Evolutionary conservation across 2,888 invertebrate genomes (phyloP).

Genomic region (Eristalis intricaria): DNA sequence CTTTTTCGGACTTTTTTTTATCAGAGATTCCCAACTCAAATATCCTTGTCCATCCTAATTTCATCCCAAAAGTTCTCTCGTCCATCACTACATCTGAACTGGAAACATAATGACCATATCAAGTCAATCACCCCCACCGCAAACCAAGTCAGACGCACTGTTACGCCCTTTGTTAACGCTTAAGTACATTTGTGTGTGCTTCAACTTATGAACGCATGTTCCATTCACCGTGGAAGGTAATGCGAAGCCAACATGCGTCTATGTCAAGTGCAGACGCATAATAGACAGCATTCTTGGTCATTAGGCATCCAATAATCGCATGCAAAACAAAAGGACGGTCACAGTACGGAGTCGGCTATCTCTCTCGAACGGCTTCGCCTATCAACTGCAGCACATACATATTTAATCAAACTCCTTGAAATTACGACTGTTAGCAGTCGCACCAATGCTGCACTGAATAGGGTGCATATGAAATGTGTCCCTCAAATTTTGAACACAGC

Average conservation of each 20-base stretch:
- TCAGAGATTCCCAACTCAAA: not conserved
- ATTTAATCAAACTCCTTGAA: constrained; percentile 62
- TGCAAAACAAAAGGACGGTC: not conserved
- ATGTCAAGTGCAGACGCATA: not conserved
- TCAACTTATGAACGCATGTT: not conserved
- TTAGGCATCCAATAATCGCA: not conserved
- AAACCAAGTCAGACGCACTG: not conserved
- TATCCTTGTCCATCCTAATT: not conserved
- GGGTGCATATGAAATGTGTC: constrained; percentile 64
- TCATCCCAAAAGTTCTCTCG: not conserved
- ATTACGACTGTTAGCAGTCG: constrained; percentile 50
- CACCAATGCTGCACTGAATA: constrained; percentile 38
- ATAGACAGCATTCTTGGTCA: not conserved
- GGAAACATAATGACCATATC: not conserved
- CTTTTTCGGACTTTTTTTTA: too few species aligned
- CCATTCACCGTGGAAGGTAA: not conserved
- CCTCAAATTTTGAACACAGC: constrained; percentile 56
- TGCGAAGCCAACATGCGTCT: not conserved
- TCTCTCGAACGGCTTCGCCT: not conserved
- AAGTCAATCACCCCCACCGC: not conserved
- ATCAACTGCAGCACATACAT: constrained; percentile 10
- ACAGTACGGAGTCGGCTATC: not conserved
- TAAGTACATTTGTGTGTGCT: not conserved
- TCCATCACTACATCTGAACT: not conserved
- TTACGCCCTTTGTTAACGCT: not conserved